phyloP scores from a whole-genome alignment of 2,888 invertebrate genomes.

The Callinectes sapidus region DNA sequence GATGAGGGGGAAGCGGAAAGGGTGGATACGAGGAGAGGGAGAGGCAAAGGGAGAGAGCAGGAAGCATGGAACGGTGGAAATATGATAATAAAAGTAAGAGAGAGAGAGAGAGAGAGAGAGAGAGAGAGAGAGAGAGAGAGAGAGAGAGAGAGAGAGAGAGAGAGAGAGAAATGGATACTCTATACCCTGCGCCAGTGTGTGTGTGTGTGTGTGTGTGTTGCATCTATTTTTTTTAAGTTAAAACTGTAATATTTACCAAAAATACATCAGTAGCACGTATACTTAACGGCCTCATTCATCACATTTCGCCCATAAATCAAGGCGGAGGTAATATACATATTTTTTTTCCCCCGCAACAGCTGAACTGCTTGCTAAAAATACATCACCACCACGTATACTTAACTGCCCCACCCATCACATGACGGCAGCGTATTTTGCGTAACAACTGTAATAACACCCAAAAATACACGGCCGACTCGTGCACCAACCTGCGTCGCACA shows the following conservation, averaged over 20 bases:
- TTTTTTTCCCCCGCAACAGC: conserved; percentile 6
- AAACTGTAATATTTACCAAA: neutral
- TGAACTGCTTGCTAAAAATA: conserved; percentile 3
- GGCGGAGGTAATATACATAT: neutral
- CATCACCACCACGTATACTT: neutral
- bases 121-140: neutral
- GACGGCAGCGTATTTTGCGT: neutral
- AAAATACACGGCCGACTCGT: neutral
- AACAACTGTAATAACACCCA: neutral
- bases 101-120: conserved; percentile 19
- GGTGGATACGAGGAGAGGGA: conserved; percentile 5
- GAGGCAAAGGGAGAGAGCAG: neutral
- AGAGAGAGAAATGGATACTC: neutral
- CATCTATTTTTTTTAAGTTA: neutral
- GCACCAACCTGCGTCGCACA: neutral
- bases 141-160: too few relatives aligned
- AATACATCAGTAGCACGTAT: conserved; percentile 14
- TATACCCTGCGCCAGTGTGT: neutral
- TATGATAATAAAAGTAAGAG: neutral
- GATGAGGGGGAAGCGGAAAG: neutral
- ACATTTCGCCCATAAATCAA: neutral
- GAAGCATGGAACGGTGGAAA: neutral
- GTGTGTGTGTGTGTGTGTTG: neutral
- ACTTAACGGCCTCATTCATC: neutral
- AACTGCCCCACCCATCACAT: neutral